These are phyloP conservation scores for Oxyruncus cristatus DNA, from an alignment of 2,113 vertebrate species.

Conservation along the genomic window DNA sequence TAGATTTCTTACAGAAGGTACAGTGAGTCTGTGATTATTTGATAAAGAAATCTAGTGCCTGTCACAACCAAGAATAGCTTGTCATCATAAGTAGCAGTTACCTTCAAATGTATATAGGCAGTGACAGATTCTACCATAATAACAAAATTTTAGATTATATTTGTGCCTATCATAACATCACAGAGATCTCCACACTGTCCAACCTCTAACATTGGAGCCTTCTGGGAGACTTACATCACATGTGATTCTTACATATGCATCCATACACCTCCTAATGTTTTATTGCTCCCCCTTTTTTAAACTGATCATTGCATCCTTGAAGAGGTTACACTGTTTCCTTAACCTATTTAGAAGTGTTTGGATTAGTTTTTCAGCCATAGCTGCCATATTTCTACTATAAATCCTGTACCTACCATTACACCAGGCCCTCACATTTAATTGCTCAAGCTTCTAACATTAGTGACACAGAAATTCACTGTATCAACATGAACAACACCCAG, in stretches of 20 bases:
- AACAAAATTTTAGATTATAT: not conserved
- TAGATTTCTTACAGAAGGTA: not conserved
- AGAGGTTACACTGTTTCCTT: not conserved
- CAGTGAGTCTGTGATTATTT: not conserved
- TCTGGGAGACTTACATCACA: not conserved
- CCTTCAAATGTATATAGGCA: not conserved
- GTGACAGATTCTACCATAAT: not conserved
- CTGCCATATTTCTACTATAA: not conserved
- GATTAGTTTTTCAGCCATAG: not conserved
- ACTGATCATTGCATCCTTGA: not conserved
- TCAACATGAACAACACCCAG: not conserved
- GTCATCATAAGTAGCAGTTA: not conserved
- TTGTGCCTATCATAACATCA: not conserved
- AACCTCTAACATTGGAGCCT: not conserved
- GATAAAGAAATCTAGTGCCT: not conserved
- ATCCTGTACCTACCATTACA: not conserved
- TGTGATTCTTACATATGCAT: not conserved
- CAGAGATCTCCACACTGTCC: fast-evolving
- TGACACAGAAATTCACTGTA: not conserved
- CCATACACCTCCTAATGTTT: not conserved
- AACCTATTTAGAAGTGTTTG: not conserved
- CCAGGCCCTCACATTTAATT: not conserved
- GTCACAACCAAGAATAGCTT: not conserved
- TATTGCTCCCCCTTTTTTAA: not conserved
- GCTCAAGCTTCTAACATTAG: not conserved